A percentile compares a stretch with the other conserved stretches of the same genome.
These are phyloP conservation scores for Phrynosoma platyrhinos DNA, from an alignment of 2,113 vertebrate species.

Conservation along the genomic window DNA sequence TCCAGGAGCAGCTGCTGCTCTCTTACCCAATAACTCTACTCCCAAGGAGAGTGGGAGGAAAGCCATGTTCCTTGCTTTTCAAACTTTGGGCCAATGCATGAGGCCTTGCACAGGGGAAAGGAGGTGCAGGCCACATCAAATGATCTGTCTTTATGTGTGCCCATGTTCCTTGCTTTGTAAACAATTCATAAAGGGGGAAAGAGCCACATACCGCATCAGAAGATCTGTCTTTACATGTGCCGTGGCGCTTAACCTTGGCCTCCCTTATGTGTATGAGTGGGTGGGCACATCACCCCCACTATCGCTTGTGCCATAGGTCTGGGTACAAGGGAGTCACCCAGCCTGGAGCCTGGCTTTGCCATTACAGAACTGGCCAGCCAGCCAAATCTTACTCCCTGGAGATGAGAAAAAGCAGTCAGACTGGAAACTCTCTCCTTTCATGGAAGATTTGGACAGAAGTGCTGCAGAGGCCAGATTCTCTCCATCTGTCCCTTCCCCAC, in stretches of 20 bases:
- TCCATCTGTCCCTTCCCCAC: not conserved
- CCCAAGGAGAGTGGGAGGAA: not conserved
- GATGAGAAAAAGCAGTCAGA: not conserved
- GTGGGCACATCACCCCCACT: not conserved
- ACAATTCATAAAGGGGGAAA: too few species aligned
- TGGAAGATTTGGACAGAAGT: not conserved
- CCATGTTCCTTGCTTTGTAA: too few species aligned
- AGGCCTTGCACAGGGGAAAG: too few species aligned
- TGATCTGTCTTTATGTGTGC: too few species aligned
- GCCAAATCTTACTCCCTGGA: not conserved
- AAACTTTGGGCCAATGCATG: too few species aligned
- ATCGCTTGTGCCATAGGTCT: too few species aligned
- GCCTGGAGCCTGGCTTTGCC: not conserved
- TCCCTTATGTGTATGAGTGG: not conserved
- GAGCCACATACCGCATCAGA: too few species aligned
- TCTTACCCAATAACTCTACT: not conserved
- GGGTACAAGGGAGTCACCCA: not conserved
- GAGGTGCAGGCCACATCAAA: not conserved
- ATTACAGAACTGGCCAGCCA: not conserved
- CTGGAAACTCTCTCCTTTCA: slow-evolving; percentile 21
- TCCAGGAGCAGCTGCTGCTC: too few species aligned
- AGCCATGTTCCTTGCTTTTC: not conserved
- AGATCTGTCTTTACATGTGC: too few species aligned
- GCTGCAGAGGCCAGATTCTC: not conserved
- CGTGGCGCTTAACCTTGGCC: fast-evolving